Conservation (phyloP, 1,140 invertebrate species). For the Zaprionus nigranus region DNA sequence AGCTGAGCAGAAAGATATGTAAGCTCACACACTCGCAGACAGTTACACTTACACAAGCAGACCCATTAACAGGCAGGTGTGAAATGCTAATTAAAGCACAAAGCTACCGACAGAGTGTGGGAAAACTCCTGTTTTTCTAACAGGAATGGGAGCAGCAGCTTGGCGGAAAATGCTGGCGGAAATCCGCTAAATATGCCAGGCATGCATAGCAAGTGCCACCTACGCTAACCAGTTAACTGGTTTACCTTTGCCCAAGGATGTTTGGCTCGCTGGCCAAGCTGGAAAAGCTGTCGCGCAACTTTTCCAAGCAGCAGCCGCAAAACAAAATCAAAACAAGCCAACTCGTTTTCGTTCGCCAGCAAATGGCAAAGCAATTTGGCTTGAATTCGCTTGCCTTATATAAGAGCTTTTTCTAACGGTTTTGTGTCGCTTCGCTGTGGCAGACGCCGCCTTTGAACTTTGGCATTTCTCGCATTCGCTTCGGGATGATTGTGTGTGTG, state of each 20-base stretch:
- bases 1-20: constrained; percentile 18
- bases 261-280: constrained; percentile 43
- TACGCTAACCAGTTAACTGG: constrained; percentile 71
- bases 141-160: constrained; percentile 29
- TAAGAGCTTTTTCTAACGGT: constrained; percentile 57
- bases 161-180: constrained; percentile 21
- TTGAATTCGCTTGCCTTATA: constrained; percentile 59
- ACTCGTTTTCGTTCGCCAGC: constrained; percentile 62
- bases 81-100: constrained; percentile 37
- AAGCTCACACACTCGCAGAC: neutral
- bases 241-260: constrained; percentile 81
- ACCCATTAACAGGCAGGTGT: constrained; percentile 41
- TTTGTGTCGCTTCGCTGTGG: constrained; percentile 32
- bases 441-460: constrained; percentile 70
- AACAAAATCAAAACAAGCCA: constrained; percentile 66
- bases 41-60: neutral
- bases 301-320: constrained; percentile 48
- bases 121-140: constrained; percentile 21
- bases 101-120: constrained; percentile 22
- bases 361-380: constrained; percentile 64
- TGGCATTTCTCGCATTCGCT: constrained; percentile 55
- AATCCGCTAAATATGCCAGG: constrained; percentile 40
- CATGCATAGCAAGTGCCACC: constrained; percentile 44
- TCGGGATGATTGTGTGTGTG: constrained; percentile 41
- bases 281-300: constrained; percentile 71